A percentile compares a stretch with the other conserved stretches of the same genome.
Conservation (phyloP, 2,113 vertebrate species). For the Tetrao urogallus region DNA sequence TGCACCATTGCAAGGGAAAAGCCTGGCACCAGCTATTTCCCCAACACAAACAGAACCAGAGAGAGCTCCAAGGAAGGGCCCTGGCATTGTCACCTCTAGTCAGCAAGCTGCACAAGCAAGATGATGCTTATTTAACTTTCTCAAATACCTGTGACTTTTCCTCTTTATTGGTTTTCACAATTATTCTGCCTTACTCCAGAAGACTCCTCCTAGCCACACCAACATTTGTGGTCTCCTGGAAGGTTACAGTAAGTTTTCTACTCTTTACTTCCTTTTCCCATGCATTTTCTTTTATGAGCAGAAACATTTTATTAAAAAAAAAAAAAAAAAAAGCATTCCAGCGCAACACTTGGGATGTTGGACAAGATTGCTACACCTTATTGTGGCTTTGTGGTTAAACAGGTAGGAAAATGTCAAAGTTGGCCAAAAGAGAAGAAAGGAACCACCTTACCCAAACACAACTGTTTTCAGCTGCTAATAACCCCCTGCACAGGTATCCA, state of each 20-base stretch:
- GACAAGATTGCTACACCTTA: constrained; percentile 29
- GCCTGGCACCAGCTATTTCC: neutral
- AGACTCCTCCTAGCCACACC: neutral
- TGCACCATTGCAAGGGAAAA: neutral
- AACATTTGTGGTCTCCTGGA: neutral
- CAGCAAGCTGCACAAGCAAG: neutral
- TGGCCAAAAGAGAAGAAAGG: constrained; percentile 25
- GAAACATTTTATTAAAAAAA: neutral
- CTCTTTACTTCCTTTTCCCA: neutral
- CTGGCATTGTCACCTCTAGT: neutral
- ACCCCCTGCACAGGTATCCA: neutral
- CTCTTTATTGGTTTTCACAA: neutral
- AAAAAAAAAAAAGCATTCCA: constrained; percentile 30
- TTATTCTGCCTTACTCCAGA: neutral
- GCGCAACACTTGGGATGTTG: constrained; percentile 1
- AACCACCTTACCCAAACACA: constrained; percentile 26
- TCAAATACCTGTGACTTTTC: neutral
- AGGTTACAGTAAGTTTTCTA: neutral
- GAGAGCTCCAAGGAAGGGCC: neutral
- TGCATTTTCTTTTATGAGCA: neutral
- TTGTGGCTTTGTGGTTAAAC: constrained; percentile 64
- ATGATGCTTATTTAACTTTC: neutral
- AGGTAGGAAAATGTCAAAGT: neutral
- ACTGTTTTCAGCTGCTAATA: constrained; percentile 18
- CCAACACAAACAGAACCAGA: neutral